These are phyloP conservation scores for Myiagra hebetior DNA, from an alignment of 2,113 vertebrate species.

Conservation along the genomic window DNA sequence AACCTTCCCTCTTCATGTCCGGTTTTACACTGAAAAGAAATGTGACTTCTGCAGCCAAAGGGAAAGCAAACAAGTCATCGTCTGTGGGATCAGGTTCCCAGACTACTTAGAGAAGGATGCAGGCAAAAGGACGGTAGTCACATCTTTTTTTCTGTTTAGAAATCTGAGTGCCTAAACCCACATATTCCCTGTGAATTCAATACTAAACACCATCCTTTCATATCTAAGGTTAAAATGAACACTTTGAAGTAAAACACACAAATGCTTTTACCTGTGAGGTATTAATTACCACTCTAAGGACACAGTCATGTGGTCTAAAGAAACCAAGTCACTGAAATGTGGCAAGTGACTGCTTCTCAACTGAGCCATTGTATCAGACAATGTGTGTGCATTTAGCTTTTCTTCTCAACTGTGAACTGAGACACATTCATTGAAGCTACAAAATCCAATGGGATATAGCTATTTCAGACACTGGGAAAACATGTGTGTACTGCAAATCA, in stretches of 20 bases:
- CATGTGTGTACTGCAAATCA: not conserved
- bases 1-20: not conserved
- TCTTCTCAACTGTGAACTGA: not conserved
- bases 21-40: not conserved
- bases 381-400: not conserved
- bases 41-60: not conserved
- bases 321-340: not conserved
- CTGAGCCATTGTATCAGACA: not conserved
- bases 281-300: not conserved
- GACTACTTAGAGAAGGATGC: not conserved
- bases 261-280: conserved; percentile 7
- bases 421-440: not conserved
- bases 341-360: not conserved
- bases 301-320: not conserved
- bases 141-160: not conserved
- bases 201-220: not conserved
- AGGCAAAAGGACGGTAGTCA: not conserved
- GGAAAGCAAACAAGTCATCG: not conserved
- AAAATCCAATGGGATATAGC: not conserved
- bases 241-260: not conserved
- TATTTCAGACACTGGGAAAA: not conserved
- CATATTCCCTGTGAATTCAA: not conserved
- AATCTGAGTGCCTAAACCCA: not conserved
- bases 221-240: not conserved
- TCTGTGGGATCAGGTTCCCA: conserved; percentile 11